Percentiles rank a stretch among this genome's conserved stretches.
These are phyloP conservation scores for Saxicola maurus DNA, from an alignment of 2,797 vertebrate genomes.

Conservation along the genomic window DNA sequence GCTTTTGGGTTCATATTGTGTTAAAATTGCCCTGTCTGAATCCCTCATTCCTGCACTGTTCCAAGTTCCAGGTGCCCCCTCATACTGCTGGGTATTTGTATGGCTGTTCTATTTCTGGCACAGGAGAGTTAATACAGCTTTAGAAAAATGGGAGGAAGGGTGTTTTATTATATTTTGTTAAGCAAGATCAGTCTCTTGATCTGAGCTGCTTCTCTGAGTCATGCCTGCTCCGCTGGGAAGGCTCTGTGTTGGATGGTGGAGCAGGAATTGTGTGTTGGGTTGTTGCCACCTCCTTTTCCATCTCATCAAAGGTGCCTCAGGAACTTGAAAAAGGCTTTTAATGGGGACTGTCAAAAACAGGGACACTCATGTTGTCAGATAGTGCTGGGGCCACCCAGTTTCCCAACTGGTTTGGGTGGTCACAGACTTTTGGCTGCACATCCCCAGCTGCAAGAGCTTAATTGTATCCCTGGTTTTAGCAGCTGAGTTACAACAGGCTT, in stretches of 20 bases:
- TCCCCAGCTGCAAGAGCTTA: not conserved
- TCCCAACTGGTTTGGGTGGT: not conserved
- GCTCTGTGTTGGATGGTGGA: fast-evolving
- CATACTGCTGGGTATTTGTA: fast-evolving
- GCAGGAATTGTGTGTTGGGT: not conserved
- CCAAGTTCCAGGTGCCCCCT: not conserved
- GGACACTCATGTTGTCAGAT: not conserved
- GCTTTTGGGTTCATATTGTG: fast-evolving
- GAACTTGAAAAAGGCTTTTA: not conserved
- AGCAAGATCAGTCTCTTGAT: not conserved
- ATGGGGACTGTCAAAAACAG: not conserved
- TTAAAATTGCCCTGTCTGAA: not conserved
- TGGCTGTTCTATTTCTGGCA: not conserved
- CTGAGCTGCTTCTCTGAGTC: not conserved
- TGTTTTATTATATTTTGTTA: not conserved
- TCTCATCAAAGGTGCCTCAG: not conserved
- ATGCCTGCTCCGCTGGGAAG: fast-evolving
- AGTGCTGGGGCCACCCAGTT: not conserved
- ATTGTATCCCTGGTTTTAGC: not conserved
- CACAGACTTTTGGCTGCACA: not conserved
- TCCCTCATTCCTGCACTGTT: fast-evolving
- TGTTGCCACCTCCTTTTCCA: not conserved
- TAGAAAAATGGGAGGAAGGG: not conserved
- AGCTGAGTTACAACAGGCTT: not conserved
- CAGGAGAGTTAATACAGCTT: not conserved